Base-by-base conservation (phyloP, 2,113 vertebrate species). In the Ceuthmochares aereus region DNA sequence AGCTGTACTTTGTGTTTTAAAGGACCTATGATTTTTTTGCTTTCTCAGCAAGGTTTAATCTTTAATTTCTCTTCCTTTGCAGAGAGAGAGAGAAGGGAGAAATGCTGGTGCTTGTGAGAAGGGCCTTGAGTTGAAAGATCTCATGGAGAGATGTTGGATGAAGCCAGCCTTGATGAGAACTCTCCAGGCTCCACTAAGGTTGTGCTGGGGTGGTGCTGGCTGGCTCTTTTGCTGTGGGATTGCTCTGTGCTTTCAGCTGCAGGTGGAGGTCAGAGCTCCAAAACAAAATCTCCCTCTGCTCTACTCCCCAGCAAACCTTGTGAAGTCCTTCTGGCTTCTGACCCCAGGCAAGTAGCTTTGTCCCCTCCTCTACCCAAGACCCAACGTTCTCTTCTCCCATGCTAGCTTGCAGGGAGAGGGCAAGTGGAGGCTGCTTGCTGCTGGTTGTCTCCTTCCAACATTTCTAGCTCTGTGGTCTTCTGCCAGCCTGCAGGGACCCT, bases 51-150 rank as follows among this genome's bases (percentile, higher is more conserved):
- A 23, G 22, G 19, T 90, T 94, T 93, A 47, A 77, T 81, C 51
- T 89, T 93, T 55, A 88, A 54, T 63, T 87, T 88, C 69, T 89
- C 19, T 63, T 82, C 43, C 56, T 86, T 63, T 95, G 36, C 81
- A 91, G 81, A 45, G n/a, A 30, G 70, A 64, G 59, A 40, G 63
- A 69, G 26, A 64, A 47, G 22, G 43, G 30, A 68, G 34, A 83
- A 79, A 32, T 62, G 6, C 32, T 1, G 2, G 14, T 25, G 58
- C 20, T 54, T 16, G 9, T 64, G n/a, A 40, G 40, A 78, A 67
- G 37, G 37, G 29, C 42, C 43, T 20, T 1, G 10, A 42, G n/a
- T 40, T 37, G 63, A 54, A 84, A 40, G 12, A 68, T 43, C 56
- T 72, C 37, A 45, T 36, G 23, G 54, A 66, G 34, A 19, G 13